phyloP scores from a whole-genome alignment of 2,797 vertebrate genomes.

The Discoglossus pictus region DNA sequence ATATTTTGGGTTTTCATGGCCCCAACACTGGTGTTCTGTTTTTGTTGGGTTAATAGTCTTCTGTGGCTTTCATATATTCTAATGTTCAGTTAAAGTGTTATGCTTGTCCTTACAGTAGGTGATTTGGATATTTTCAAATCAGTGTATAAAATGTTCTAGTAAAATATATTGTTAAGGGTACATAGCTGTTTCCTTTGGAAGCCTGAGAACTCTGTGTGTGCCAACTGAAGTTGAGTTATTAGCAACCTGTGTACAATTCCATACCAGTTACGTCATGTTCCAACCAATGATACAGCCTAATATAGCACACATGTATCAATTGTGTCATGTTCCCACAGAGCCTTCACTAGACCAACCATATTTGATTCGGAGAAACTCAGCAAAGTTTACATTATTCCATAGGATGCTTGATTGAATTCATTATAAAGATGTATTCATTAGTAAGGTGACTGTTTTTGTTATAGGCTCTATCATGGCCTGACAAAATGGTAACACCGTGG shows the following conservation, averaged over 20 bases:
- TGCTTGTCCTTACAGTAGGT: constrained; percentile 1
- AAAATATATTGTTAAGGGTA: constrained; percentile 11
- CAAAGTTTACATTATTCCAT: too few species aligned
- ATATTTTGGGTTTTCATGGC: too few species aligned
- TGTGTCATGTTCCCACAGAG: too few species aligned
- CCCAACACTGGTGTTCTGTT: too few species aligned
- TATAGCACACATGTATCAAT: background rate
- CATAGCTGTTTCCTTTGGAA: constrained; percentile 5
- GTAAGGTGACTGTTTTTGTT: too few species aligned
- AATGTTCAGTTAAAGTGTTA: background rate
- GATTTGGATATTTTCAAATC: constrained; percentile 2
- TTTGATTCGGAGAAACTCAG: too few species aligned
- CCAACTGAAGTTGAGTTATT: background rate
- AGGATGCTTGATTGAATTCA: too few species aligned
- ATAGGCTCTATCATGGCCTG: too few species aligned
- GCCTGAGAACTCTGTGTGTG: constrained; percentile 3
- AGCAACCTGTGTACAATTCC: background rate
- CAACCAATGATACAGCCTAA: background rate
- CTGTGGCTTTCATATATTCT: background rate
- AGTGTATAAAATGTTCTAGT: constrained; percentile 14
- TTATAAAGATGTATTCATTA: too few species aligned
- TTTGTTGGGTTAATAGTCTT: too few species aligned
- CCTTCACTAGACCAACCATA: too few species aligned
- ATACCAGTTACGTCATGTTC: background rate
- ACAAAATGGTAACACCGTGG: too few species aligned